Evolutionary conservation across 2,797 vertebrate species (phyloP).

Genomic region (Ctenopoma kingsleyae): DNA sequence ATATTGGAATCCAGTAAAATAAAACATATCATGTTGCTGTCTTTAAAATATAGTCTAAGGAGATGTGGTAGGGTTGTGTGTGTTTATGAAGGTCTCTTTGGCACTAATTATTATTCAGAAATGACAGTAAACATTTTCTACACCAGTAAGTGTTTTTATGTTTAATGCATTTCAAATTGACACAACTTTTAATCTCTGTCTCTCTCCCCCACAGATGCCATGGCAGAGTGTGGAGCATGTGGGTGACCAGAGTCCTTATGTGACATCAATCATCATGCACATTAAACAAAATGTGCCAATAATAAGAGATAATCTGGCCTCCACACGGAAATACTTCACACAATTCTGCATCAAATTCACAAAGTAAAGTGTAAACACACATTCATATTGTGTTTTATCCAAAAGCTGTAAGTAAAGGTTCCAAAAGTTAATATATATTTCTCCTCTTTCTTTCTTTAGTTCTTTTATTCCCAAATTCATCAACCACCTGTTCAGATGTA

Average conservation of each 20-base stretch:
- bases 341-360: slow-evolving; percentile 99
- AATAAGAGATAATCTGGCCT: slow-evolving; percentile 97
- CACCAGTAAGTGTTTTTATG: background rate
- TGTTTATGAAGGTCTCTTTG: no score
- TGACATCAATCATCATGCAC: slow-evolving; percentile 98
- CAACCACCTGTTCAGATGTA: slow-evolving; percentile 98
- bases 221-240: slow-evolving; percentile 99
- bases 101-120: background rate
- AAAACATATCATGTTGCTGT: background rate
- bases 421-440: slow-evolving; percentile 24
- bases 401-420: background rate
- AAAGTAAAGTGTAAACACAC: slow-evolving; percentile 83
- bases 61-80: slow-evolving; percentile 5
- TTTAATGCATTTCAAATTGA: slow-evolving; percentile 9
- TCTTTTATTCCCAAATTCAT: slow-evolving; percentile 99
- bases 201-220: slow-evolving; percentile 89
- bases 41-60: background rate
- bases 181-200: background rate
- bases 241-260: slow-evolving; percentile 98
- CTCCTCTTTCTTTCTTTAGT: slow-evolving; percentile 76
- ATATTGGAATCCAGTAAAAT: background rate
- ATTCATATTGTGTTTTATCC: background rate
- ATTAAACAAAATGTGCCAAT: slow-evolving; percentile 98
- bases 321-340: slow-evolving; percentile 98
- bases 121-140: background rate